Conservation (phyloP, 2,113 vertebrate genomes). For the Tupaia tana region DNA sequence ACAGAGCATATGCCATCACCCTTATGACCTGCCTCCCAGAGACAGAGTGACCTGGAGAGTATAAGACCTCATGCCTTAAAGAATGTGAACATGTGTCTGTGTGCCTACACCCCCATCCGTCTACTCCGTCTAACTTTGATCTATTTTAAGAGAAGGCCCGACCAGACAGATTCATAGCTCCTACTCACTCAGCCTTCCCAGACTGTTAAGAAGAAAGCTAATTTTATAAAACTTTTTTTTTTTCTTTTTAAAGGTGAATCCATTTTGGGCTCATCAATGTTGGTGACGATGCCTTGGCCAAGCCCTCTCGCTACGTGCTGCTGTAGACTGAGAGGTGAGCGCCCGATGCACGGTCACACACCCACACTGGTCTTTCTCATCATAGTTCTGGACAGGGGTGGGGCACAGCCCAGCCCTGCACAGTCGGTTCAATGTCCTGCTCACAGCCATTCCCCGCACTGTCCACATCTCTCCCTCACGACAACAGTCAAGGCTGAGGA, state of each 20-base stretch:
- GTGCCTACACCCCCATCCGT: background rate
- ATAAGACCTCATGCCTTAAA: background rate
- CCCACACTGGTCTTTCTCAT: background rate
- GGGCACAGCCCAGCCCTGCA: background rate
- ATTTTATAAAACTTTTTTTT: slow-evolving; percentile 46
- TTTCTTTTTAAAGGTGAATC: slow-evolving; percentile 39
- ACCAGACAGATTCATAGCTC: slow-evolving; percentile 59
- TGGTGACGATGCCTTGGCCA: background rate
- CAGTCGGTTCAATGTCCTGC: too few species aligned
- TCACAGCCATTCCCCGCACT: fast-evolving
- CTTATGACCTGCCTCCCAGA: background rate
- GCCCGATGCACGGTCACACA: background rate
- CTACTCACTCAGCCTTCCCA: slow-evolving; percentile 32
- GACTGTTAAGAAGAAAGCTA: slow-evolving; percentile 50
- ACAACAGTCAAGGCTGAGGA: background rate
- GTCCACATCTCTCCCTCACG: background rate
- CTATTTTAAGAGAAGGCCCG: slow-evolving; percentile 51
- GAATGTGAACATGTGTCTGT: background rate
- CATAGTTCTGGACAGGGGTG: background rate
- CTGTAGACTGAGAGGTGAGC: background rate
- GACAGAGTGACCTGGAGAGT: background rate
- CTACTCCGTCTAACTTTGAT: too few species aligned
- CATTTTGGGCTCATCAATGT: slow-evolving; percentile 50
- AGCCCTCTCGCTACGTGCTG: background rate
- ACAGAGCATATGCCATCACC: background rate